A percentile compares a stretch with the other conserved stretches of the same genome.
Evolutionary conservation across 37 sponge, comb jelly and placozoan genomes (phyloP).

Genomic region (Crambe crambe): DNA sequence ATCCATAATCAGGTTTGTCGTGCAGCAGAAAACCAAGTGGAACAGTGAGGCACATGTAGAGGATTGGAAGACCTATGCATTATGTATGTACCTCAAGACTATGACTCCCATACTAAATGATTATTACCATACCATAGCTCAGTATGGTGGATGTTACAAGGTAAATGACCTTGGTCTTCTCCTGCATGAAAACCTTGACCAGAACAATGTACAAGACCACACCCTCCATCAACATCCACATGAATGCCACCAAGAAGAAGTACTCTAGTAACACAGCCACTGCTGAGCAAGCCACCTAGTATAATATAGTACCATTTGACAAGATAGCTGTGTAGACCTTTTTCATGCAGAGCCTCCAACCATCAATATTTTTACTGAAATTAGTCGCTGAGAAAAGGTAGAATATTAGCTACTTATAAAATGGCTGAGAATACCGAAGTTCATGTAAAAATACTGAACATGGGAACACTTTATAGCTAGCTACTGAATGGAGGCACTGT

Average conservation of each 20-base stretch:
- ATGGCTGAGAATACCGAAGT: no score
- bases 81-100: neutral
- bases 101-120: neutral
- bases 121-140: constrained; percentile 20
- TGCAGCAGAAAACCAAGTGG: constrained; percentile 16
- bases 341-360: no score
- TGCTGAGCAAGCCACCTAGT: constrained; percentile 24
- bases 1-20: constrained; percentile 4
- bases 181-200: constrained; percentile 46
- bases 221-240: constrained; percentile 84
- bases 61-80: neutral
- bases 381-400: no score
- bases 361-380: no score
- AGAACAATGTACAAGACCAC: constrained; percentile 54
- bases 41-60: constrained; percentile 5
- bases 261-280: constrained; percentile 45
- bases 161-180: neutral
- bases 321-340: neutral
- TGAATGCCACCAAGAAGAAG: constrained; percentile 50
- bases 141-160: neutral
- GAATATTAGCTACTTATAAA: no score
- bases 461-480: no score
- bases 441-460: no score
- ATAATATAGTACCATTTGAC: no score
- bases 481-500: neutral